A percentile compares a stretch with the other conserved stretches of the same genome.
Evolutionary conservation across 2,888 invertebrate species (phyloP).

Genomic region (Trichopoda pennipes): DNA sequence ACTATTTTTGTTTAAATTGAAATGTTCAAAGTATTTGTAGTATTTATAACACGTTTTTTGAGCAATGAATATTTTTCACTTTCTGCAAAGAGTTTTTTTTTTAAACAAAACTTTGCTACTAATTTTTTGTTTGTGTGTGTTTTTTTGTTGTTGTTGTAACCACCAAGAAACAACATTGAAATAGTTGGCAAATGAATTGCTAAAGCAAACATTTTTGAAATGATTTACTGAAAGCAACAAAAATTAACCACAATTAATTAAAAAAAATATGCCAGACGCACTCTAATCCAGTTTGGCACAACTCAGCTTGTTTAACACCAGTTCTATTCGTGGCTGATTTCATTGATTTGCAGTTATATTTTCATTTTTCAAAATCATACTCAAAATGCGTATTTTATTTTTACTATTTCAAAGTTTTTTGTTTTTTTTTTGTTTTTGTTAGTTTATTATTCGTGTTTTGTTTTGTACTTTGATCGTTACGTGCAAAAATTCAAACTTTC

Average conservation of each 20-base stretch:
- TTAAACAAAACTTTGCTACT: conserved; percentile 17
- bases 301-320: conserved; percentile 9
- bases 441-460: conserved; percentile 17
- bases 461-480: conserved; percentile 65
- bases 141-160: conserved; percentile 10
- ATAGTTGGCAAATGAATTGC: conserved; percentile 36
- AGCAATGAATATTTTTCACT: conserved; percentile 55
- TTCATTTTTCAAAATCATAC: conserved; percentile 33
- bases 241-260: conserved; percentile 50
- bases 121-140: background rate
- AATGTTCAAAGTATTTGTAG: background rate
- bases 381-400: conserved; percentile 60
- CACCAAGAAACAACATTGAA: conserved; percentile 58
- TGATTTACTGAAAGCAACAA: conserved; percentile 17
- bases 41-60: conserved; percentile 41
- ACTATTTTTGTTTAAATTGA: background rate
- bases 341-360: conserved; percentile 15
- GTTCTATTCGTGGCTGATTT: conserved; percentile 36
- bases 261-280: conserved; percentile 54
- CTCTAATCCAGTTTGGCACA: conserved; percentile 11
- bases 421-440: conserved; percentile 20
- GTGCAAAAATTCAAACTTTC: conserved; percentile 79
- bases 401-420: conserved; percentile 7
- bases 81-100: conserved; percentile 50
- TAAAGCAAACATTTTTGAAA: background rate